Conservation (phyloP, 2,888 invertebrate species). For the Onthophagus sagittarius region DNA sequence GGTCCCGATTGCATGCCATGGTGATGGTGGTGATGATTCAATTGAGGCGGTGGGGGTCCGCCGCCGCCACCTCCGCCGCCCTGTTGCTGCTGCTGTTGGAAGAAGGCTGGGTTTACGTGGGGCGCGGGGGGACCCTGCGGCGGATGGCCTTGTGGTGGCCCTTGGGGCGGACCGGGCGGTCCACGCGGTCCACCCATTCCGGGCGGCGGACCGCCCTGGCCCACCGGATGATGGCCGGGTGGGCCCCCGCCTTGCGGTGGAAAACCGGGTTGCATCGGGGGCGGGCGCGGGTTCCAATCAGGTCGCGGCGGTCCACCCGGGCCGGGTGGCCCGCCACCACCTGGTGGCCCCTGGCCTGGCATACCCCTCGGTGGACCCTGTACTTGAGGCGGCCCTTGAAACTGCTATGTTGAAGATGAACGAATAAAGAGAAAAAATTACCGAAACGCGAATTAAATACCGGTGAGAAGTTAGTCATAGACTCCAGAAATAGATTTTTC, state of each 20-base stretch:
- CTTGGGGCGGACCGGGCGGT: constrained; percentile 50
- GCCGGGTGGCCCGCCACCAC: constrained; percentile 57
- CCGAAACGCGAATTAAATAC: background rate
- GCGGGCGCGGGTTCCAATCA: constrained; percentile 68
- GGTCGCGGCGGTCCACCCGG: constrained; percentile 53
- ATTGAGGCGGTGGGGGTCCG: constrained; percentile 56
- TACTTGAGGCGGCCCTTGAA: constrained; percentile 56
- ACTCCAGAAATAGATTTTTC: no score
- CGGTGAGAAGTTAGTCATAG: no score
- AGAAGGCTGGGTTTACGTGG: constrained; percentile 96
- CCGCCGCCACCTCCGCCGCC: constrained; percentile 48
- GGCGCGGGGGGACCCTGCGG: constrained; percentile 69
- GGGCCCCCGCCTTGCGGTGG: constrained; percentile 58
- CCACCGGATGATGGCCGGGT: constrained; percentile 51
- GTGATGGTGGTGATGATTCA: constrained; percentile 34
- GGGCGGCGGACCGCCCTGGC: constrained; percentile 64
- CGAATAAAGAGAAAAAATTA: background rate
- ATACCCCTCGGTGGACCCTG: constrained; percentile 57
- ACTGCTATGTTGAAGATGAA: constrained; percentile 41
- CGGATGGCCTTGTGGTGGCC: constrained; percentile 53
- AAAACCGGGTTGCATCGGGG: constrained; percentile 68
- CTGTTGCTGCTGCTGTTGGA: constrained; percentile 67
- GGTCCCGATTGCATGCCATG: constrained; percentile 65
- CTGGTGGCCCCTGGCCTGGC: constrained; percentile 60
- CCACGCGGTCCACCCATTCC: constrained; percentile 50